Evolutionary conservation across 2,888 invertebrate species (phyloP), one percentile per base, ranked within the genome.

Genomic region (Esperia sulphurella): DNA sequence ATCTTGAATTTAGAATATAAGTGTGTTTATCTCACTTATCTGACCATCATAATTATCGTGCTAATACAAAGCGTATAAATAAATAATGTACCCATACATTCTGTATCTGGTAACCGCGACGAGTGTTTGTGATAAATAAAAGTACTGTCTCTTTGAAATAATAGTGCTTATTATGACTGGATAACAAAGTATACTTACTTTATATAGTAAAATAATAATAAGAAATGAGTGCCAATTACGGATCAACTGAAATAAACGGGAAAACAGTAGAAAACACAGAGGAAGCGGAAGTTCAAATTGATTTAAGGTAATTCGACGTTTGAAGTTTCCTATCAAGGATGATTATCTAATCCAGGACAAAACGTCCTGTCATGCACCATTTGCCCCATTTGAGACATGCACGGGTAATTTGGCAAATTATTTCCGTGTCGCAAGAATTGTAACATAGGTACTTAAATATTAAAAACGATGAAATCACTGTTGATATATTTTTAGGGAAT

Each of bases 201-300:
- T 33, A 33, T 33, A 33, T 4, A 10, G 9, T 8, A 33, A 4
- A 41, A 10, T 8, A 33, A 10, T 10, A 4, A 10, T 33, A 10
- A 47, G 79, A 63, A 60, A 83, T 83, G 83, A 77, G 70, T 71
- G 68, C 73, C 1, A 86, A 79, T 64, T 88, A 88, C 60, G 88
- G 88, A 51, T 72, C 88, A 8, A 87, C 81, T 37, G 77, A 77
- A 51, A 65, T 61, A 28, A 70, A 73, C 49, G 76, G 71, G 45
- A 69, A 71, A 61, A 59, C 55, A 44, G 62, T 68, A 53, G 73
- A 77, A 53, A 69, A 59, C 56, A 69, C 66, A 51, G 70, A 75
- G 58, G 75, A 72, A 59, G 67, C 65, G 43, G 67, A 71, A 52
- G 67, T 64, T 54, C 75, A 79, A 61, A 70, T 73, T 54, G 61